phyloP scores from a whole-genome alignment of 2,113 vertebrate species.

The Erythrocercus mccallii region DNA sequence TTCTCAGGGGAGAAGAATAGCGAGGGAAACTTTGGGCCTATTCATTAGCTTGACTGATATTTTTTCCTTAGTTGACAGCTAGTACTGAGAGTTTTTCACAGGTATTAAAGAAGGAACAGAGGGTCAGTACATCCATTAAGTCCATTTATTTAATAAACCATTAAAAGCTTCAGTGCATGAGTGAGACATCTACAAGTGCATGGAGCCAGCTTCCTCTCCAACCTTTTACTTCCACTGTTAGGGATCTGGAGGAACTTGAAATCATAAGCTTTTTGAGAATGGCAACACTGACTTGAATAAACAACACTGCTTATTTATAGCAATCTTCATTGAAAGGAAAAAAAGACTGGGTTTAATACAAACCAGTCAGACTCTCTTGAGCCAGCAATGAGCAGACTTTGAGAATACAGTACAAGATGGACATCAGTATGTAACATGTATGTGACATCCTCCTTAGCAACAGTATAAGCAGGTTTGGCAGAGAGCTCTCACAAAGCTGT shows the following conservation, averaged over 20 bases:
- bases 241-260: not conserved
- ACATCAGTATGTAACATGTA: not conserved
- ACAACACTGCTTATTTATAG: not conserved
- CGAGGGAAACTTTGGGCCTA: slow-evolving; percentile 26
- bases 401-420: not conserved
- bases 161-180: slow-evolving; percentile 36
- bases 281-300: not conserved
- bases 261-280: not conserved
- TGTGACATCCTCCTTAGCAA: not conserved
- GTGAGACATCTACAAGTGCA: slow-evolving; percentile 5
- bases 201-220: slow-evolving; percentile 3
- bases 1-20: slow-evolving; percentile 52
- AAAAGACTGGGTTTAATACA: not conserved
- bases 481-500: not conserved
- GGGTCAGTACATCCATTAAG: slow-evolving; percentile 53
- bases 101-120: slow-evolving; percentile 42
- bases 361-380: not conserved
- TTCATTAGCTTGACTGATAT: slow-evolving; percentile 59
- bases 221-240: not conserved
- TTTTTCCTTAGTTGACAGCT: slow-evolving; percentile 54
- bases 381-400: not conserved
- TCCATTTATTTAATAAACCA: slow-evolving; percentile 63
- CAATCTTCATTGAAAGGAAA: not conserved
- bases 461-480: not conserved
- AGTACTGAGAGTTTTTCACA: slow-evolving; percentile 49